Conservation (phyloP, 2,888 invertebrate species). For the Laspeyria flexula region DNA sequence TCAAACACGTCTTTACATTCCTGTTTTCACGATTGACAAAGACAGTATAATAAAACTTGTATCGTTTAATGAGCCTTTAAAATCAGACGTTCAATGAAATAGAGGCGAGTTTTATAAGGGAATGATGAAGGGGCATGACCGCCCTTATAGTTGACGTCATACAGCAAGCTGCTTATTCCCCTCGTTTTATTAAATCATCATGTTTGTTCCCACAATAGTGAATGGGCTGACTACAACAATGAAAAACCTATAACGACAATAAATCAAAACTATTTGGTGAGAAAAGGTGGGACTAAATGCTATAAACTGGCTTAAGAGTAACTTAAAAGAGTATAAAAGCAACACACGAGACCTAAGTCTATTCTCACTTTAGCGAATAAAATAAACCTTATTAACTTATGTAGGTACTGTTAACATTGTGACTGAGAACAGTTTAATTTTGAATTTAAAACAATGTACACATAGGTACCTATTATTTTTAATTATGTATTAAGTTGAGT, state of each 20-base stretch:
- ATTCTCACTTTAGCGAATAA: slow-evolving; percentile 23
- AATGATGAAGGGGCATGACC: not conserved
- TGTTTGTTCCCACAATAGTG: not conserved
- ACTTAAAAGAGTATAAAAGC: not conserved
- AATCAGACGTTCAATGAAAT: slow-evolving; percentile 11
- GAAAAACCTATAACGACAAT: slow-evolving; percentile 4
- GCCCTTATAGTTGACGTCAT: not conserved
- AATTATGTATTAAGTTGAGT: too few relatives aligned
- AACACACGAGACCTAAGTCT: slow-evolving; percentile 34
- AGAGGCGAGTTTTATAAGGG: not conserved
- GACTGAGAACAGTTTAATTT: slow-evolving; percentile 21
- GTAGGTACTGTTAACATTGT: slow-evolving; percentile 10
- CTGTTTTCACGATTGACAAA: not conserved
- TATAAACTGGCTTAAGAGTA: slow-evolving; percentile 18
- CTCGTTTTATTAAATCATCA: not conserved
- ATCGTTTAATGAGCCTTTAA: not conserved
- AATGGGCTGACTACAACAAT: slow-evolving; percentile 11
- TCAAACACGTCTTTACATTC: too few relatives aligned
- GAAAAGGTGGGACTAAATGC: slow-evolving; percentile 20
- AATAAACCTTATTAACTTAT: slow-evolving; percentile 25
- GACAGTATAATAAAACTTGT: not conserved
- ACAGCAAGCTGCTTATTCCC: slow-evolving; percentile 1
- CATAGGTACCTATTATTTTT: too few relatives aligned
- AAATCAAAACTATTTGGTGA: slow-evolving; percentile 27
- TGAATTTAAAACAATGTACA: not conserved